These are phyloP conservation scores for Acanthisitta chloris DNA, from an alignment of 2,113 vertebrate genomes.

Conservation along the genomic window DNA sequence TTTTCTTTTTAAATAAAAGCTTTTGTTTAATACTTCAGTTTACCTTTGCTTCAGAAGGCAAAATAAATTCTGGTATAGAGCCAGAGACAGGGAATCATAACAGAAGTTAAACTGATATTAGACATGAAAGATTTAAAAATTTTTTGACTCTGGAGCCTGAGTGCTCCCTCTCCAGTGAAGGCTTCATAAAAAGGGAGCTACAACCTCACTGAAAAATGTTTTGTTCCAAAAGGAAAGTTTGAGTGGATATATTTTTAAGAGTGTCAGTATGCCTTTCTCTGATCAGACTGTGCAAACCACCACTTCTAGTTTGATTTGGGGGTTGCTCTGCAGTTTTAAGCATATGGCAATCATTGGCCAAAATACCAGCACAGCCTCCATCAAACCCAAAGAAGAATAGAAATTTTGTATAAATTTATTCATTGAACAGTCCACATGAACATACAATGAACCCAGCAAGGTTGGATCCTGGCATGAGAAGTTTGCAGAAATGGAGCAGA, in stretches of 20 bases:
- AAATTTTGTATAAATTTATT: background rate
- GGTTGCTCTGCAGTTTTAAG: background rate
- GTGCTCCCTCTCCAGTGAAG: background rate
- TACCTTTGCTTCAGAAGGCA: background rate
- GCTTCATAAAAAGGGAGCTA: background rate
- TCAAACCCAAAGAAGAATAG: background rate
- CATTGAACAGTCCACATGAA: background rate
- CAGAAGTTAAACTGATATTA: slow-evolving; percentile 17
- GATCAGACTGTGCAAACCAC: background rate
- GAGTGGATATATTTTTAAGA: background rate
- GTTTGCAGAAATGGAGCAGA: background rate
- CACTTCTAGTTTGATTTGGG: background rate
- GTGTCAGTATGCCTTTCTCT: background rate
- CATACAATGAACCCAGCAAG: background rate
- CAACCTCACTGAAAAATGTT: background rate
- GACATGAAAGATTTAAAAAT: background rate
- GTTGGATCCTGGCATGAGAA: background rate
- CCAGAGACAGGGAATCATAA: background rate
- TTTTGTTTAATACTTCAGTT: slow-evolving; percentile 2
- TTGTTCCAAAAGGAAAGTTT: background rate
- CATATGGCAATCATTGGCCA: background rate
- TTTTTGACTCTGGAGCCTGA: background rate
- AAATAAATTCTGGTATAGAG: background rate
- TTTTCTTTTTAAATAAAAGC: background rate
- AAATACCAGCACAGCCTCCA: background rate